Conservation (phyloP, 2,888 invertebrate genomes). For the Eupithecia subfuscata region DNA sequence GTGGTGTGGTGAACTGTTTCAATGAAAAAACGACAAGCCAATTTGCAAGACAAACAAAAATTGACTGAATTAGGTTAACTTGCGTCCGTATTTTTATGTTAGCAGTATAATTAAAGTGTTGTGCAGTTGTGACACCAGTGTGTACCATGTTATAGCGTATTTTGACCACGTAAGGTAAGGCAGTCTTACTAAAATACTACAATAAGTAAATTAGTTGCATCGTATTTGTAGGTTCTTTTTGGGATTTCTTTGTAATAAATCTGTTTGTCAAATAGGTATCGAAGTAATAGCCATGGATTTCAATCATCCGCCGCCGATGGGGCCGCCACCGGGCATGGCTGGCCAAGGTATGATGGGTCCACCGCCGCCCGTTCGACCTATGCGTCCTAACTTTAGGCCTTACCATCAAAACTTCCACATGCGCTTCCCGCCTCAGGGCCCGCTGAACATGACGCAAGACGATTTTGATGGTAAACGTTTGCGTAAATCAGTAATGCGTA, state of each 20-base stretch:
- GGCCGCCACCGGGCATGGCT: slow-evolving; percentile 73
- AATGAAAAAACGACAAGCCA: not conserved
- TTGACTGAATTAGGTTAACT: slow-evolving; percentile 69
- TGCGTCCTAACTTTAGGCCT: slow-evolving; percentile 79
- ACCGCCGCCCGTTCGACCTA: slow-evolving; percentile 71
- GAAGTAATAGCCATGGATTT: slow-evolving; percentile 79
- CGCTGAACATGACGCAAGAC: slow-evolving; percentile 90
- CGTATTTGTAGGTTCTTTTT: slow-evolving; percentile 43
- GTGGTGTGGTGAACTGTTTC: slow-evolving; percentile 26
- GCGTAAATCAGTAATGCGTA: slow-evolving; percentile 97
- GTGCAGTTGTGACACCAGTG: slow-evolving; percentile 59
- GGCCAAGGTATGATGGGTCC: slow-evolving; percentile 52
- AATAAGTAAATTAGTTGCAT: slow-evolving; percentile 36
- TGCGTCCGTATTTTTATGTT: slow-evolving; percentile 57
- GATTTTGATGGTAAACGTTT: slow-evolving; percentile 98
- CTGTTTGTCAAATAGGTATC: slow-evolving; percentile 78
- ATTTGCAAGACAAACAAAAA: slow-evolving; percentile 47
- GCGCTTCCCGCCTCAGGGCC: slow-evolving; percentile 81
- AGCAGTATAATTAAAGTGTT: slow-evolving; percentile 54
- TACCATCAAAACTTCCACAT: slow-evolving; percentile 74
- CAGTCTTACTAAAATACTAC: slow-evolving; percentile 30
- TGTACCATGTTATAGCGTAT: slow-evolving; percentile 73
- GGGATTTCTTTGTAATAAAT: slow-evolving; percentile 43
- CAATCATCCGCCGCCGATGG: slow-evolving; percentile 78
- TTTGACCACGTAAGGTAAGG: slow-evolving; percentile 70